Conservation (phyloP, 2,113 vertebrate species). For the Atlantisia rogersi region DNA sequence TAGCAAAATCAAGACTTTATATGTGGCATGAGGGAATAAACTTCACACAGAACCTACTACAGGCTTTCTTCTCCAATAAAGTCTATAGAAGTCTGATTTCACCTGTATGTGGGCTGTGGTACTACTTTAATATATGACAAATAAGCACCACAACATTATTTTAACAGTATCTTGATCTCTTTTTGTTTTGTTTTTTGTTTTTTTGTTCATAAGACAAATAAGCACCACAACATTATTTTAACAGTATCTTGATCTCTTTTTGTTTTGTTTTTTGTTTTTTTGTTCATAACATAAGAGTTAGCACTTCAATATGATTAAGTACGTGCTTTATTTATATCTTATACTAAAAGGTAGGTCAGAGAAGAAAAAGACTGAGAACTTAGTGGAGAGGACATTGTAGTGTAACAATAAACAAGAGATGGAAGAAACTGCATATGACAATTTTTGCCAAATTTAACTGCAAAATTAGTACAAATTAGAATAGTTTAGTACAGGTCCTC, state of each 20-base stretch:
- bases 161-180: background rate
- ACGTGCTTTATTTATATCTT: background rate
- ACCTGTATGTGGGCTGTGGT: background rate
- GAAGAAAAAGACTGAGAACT: background rate
- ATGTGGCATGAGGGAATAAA: background rate
- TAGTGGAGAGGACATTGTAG: background rate
- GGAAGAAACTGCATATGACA: background rate
- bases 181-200: too few relatives aligned
- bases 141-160: background rate
- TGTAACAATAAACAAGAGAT: background rate
- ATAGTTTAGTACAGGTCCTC: background rate
- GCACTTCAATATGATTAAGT: background rate
- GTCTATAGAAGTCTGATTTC: background rate
- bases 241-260: background rate
- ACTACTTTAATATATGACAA: background rate
- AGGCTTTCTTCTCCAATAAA: background rate
- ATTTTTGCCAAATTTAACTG: background rate
- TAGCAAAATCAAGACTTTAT: background rate
- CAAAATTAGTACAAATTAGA: background rate
- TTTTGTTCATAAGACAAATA: background rate
- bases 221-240: background rate
- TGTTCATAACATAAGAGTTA: background rate
- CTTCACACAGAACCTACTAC: rapidly evolving
- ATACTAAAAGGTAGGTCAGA: background rate
- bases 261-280: background rate